Evolutionary conservation across 2,797 vertebrate genomes (phyloP).

Genomic region (Tauraco hartlaubi): DNA sequence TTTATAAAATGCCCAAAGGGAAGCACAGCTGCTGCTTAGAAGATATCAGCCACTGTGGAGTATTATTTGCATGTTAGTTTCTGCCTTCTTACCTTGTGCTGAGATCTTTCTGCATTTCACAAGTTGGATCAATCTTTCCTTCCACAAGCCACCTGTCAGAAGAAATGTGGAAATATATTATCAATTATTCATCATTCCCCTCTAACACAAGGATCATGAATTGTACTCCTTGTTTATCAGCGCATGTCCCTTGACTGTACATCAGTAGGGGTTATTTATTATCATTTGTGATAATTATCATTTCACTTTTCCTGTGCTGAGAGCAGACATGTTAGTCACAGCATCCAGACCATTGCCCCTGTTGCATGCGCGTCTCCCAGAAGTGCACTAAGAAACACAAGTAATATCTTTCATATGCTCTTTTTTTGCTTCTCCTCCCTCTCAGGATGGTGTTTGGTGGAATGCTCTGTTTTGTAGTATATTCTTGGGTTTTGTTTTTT

Average conservation of each 20-base stretch:
- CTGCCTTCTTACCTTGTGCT: background rate
- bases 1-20: slow-evolving; percentile 26
- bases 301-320: background rate
- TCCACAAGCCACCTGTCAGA: slow-evolving; percentile 12
- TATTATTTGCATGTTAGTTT: background rate
- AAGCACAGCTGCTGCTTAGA: background rate
- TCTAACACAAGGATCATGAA: background rate
- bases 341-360: background rate
- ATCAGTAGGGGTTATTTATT: background rate
- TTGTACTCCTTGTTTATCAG: background rate
- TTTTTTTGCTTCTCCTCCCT: background rate
- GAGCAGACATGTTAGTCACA: background rate
- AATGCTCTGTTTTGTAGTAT: background rate
- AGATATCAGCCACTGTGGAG: background rate
- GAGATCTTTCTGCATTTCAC: background rate
- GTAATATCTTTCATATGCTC: background rate
- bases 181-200: slow-evolving; percentile 29
- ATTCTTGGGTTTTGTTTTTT: background rate
- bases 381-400: background rate
- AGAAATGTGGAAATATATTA: slow-evolving; percentile 12
- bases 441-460: background rate
- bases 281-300: background rate
- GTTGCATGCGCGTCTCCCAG: background rate
- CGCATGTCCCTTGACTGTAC: background rate
- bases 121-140: slow-evolving; percentile 4